phyloP scores from a whole-genome alignment of 2,113 vertebrate species.

The Elephas maximus region DNA sequence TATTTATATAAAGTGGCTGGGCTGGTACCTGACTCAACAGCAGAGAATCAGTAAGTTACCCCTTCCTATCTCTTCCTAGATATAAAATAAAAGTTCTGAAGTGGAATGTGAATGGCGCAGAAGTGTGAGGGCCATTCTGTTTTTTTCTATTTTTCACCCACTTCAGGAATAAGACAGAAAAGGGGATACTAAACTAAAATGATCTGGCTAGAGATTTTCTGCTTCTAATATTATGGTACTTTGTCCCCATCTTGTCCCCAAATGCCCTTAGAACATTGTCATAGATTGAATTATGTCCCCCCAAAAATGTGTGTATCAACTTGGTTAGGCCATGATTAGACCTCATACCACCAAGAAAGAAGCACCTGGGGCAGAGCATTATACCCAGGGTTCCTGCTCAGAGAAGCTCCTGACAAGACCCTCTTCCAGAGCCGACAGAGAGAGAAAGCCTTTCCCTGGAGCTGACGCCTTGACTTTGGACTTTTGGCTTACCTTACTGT shows the following conservation, averaged over 20 bases:
- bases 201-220: not conserved
- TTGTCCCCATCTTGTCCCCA: constrained; percentile 28
- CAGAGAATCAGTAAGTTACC: not conserved
- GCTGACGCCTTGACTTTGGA: no score
- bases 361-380: no score
- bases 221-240: not conserved
- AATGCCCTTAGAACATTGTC: not conserved
- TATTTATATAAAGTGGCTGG: not conserved
- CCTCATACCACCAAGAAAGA: no score
- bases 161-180: not conserved
- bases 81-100: not conserved
- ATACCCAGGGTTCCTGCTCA: no score
- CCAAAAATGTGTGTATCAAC: no score
- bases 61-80: not conserved
- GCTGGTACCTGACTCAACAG: not conserved
- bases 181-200: not conserved
- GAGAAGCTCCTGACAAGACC: no score
- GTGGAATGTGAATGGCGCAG: not conserved
- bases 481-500: no score
- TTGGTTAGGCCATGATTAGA: no score
- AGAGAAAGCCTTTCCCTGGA: no score
- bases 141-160: not conserved
- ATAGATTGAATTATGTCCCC: no score
- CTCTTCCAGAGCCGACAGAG: no score
- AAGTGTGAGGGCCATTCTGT: not conserved